Evolutionary conservation across 2,113 vertebrate genomes (phyloP).

Genomic region (Coregonus clupeaformis): DNA sequence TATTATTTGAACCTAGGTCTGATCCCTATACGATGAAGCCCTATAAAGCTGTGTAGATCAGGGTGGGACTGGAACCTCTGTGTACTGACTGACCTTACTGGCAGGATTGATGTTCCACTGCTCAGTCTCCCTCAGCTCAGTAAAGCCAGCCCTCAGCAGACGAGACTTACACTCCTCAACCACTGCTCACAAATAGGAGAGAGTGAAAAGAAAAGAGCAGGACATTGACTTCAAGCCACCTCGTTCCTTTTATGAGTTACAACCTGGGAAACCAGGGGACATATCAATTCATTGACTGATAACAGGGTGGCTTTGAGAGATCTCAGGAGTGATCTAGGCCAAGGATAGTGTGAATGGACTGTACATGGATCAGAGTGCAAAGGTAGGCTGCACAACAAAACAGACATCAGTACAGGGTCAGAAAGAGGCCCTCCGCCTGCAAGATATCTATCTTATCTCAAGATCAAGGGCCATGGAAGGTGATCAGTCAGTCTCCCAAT

Average conservation of each 20-base stretch:
- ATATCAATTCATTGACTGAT: not conserved
- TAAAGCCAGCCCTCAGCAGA: slow-evolving; percentile 86
- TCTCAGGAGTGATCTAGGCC: no score
- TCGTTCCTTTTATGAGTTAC: not conserved
- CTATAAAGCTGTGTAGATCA: not conserved
- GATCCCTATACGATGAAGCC: not conserved
- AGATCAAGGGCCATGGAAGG: slow-evolving; percentile 34
- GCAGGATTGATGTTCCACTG: slow-evolving; percentile 88
- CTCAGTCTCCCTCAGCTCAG: slow-evolving; percentile 90
- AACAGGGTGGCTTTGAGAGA: not conserved
- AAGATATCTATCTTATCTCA: slow-evolving; percentile 49
- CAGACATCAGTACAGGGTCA: not conserved
- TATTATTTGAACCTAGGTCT: no score
- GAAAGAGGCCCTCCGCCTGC: not conserved
- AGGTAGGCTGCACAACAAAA: not conserved
- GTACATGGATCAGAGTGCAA: slow-evolving; percentile 17
- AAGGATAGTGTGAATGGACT: not conserved
- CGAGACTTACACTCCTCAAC: slow-evolving; percentile 87
- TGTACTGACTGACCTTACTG: slow-evolving; percentile 70
- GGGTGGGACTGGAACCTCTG: not conserved
- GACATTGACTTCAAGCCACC: not conserved
- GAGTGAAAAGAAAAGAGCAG: not conserved
- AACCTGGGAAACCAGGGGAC: not conserved
- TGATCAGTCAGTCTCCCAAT: no score
- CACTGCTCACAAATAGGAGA: slow-evolving; percentile 62